phyloP scores from a whole-genome alignment of 2,113 vertebrate genomes.

The Odocoileus virginianus region DNA sequence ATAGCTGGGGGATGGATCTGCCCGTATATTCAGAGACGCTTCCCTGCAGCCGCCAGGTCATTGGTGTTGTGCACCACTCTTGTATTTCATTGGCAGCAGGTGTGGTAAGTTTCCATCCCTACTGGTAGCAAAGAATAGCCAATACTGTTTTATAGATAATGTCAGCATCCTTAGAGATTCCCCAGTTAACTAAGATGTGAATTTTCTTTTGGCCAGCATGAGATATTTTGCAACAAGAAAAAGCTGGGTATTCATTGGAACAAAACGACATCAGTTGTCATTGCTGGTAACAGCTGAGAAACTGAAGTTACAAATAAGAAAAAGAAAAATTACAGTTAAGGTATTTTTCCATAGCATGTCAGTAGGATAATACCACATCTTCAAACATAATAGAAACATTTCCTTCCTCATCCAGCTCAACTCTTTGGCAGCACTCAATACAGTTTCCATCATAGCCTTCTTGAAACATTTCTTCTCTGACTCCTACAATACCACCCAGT shows the following conservation, averaged over 20 bases:
- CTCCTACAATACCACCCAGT: background rate
- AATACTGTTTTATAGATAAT: background rate
- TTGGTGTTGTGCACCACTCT: background rate
- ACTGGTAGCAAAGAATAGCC: background rate
- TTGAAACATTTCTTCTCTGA: background rate
- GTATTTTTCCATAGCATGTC: background rate
- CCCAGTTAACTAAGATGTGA: background rate
- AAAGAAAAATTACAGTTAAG: background rate
- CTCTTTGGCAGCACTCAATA: background rate
- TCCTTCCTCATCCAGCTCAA: background rate
- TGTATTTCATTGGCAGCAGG: background rate
- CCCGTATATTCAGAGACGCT: background rate
- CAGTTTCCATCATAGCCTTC: background rate
- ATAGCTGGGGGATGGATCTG: background rate
- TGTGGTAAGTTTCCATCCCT: background rate
- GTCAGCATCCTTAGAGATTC: background rate
- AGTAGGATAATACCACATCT: background rate
- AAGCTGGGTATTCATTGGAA: background rate
- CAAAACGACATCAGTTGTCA: background rate
- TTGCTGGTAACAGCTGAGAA: background rate
- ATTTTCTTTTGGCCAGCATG: background rate
- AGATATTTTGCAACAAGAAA: background rate
- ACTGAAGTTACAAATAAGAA: background rate
- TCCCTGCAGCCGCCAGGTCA: background rate
- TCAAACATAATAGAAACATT: background rate